These are phyloP conservation scores for Acrocephalus arundinaceus DNA, from an alignment of 2,113 vertebrate species.

Conservation along the genomic window DNA sequence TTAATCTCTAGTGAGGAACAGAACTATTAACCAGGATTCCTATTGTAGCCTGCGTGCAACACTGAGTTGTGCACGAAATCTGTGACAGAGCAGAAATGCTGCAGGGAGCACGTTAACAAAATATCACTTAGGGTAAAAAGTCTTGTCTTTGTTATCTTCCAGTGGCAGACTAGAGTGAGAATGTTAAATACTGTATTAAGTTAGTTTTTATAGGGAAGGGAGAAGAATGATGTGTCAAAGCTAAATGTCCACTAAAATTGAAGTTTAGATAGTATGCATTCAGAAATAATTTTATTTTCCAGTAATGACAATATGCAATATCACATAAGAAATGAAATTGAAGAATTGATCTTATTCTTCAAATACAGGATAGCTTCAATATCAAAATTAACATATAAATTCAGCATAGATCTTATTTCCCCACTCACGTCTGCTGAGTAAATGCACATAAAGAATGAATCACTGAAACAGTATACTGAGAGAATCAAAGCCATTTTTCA, in stretches of 20 bases:
- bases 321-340: slow-evolving; percentile 77
- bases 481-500: slow-evolving; percentile 75
- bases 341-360: slow-evolving; percentile 78
- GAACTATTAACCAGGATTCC: neutral
- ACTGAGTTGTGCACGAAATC: neutral
- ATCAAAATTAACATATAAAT: slow-evolving; percentile 85
- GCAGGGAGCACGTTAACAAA: neutral
- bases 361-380: slow-evolving; percentile 75
- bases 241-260: slow-evolving; percentile 63
- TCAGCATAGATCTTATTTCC: slow-evolving; percentile 77
- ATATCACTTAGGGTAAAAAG: neutral
- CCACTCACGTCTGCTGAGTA: slow-evolving; percentile 64
- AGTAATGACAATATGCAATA: slow-evolving; percentile 70
- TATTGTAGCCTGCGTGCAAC: neutral
- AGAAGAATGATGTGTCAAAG: slow-evolving; percentile 33
- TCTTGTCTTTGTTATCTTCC: neutral
- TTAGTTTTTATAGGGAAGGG: slow-evolving; percentile 4
- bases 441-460: slow-evolving; percentile 76
- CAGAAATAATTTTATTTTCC: slow-evolving; percentile 72
- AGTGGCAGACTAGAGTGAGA: neutral
- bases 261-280: slow-evolving; percentile 70
- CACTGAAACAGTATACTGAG: slow-evolving; percentile 68
- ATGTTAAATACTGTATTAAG: slow-evolving; percentile 3
- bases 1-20: neutral
- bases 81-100: neutral